Evolutionary conservation across 2,113 vertebrate species (phyloP), one percentile per base, ranked within the genome.

Genomic region (Edolisoma coerulescens): DNA sequence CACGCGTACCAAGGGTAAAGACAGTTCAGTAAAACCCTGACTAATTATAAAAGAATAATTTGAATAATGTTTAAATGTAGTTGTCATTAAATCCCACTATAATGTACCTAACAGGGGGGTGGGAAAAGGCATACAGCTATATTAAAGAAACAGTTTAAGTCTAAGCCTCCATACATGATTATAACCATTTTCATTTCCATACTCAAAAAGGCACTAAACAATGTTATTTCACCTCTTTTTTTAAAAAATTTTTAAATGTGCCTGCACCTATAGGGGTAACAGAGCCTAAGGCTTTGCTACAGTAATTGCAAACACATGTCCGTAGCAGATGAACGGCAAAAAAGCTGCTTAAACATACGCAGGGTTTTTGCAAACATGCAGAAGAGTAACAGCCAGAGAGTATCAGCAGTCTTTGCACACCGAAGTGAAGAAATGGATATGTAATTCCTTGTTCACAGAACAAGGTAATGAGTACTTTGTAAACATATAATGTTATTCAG

Each of bases 301-400:
- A 4, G 44, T 23, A 22, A 68, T 42, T 80, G 50, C 70, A 90
- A 76, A 49, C 57, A 27, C 11, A 6, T 16, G 11, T 77, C 37
- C 49, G 3, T n/a, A 95, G 90, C 90, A 97, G 56, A 91, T 65
- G 67, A 91, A 93, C 64, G 0, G 35, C 59, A 88, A 76, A 84
- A 89, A 90, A 82, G 59, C 82, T 93, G 47, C 52, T 91, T 63
- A 47, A 80, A 83, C 42, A 56, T 44, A 74, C 0, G 1, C 54
- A 82, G 9, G 18, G 8, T 16, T 93, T 84, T 80, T 81, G 63
- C 59, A 90, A 93, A 82, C 84, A 95, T 87, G 67, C 90, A 90
- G 63, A 89, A 94, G 67, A 91, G 49, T 39, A 90, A 91, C 79
- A 93, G 88, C 28, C 79, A 84, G 67, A 56, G 52, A 77, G 32